Percentiles rank a stretch among this genome's conserved stretches.
These are phyloP conservation scores for Phyto melanocephala DNA, from an alignment of 2,888 invertebrate species.

Conservation along the genomic window DNA sequence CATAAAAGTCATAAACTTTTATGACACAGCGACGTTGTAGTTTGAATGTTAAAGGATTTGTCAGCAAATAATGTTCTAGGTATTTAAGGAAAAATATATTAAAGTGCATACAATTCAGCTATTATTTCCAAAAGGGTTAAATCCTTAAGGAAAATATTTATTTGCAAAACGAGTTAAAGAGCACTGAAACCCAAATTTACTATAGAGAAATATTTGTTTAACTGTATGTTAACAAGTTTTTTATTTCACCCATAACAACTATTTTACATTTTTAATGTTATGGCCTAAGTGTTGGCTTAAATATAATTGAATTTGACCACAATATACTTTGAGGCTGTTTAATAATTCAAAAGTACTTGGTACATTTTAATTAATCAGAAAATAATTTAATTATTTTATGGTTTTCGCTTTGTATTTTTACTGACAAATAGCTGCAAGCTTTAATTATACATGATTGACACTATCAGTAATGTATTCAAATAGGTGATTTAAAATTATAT, in stretches of 20 bases:
- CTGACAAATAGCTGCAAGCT: conserved; percentile 34
- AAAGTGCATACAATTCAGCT: not conserved
- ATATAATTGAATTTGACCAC: conserved; percentile 40
- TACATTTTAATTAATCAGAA: conserved; percentile 52
- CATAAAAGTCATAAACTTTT: conserved; percentile 57
- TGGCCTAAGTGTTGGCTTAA: not conserved
- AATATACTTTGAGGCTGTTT: conserved; percentile 33
- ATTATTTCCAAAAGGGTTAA: not conserved
- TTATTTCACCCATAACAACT: not conserved
- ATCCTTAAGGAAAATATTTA: not conserved
- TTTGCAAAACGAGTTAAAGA: not conserved
- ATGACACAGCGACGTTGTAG: conserved; percentile 30
- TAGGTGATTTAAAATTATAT: conserved; percentile 1
- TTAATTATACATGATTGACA: conserved; percentile 60
- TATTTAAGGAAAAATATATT: not conserved
- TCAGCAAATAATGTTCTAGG: not conserved
- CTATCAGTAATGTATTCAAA: conserved; percentile 38
- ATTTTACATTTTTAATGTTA: not conserved
- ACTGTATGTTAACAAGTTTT: not conserved
- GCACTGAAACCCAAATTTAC: not conserved
- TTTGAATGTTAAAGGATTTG: conserved; percentile 40
- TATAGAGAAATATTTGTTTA: not conserved
- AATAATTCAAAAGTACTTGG: conserved; percentile 16
- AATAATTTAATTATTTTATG: conserved; percentile 62
- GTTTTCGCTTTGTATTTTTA: conserved; percentile 23